These are phyloP conservation scores for Glyphotaelius pellucidus DNA, from an alignment of 2,888 invertebrate species.

Conservation along the genomic window DNA sequence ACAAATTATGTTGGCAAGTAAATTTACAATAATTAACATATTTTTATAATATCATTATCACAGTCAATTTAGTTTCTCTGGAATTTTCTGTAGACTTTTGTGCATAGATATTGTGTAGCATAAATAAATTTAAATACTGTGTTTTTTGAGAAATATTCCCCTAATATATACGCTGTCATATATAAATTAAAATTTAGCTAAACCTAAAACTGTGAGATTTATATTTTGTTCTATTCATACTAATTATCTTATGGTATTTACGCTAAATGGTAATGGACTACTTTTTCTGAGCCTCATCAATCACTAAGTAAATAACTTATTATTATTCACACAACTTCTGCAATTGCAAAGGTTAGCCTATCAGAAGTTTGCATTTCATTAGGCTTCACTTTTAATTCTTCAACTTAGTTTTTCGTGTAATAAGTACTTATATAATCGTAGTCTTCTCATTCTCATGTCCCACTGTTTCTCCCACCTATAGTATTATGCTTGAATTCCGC, in stretches of 20 bases:
- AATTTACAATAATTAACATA: too few relatives aligned
- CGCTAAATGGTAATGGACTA: not conserved
- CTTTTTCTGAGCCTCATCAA: not conserved
- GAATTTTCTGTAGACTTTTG: not conserved
- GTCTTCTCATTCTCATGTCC: not conserved
- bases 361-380: not conserved
- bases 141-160: too few relatives aligned
- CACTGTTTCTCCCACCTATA: not conserved
- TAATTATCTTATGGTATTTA: not conserved
- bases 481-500: not conserved
- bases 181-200: not conserved
- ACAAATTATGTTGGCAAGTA: not conserved
- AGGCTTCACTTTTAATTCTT: not conserved
- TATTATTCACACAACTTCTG: not conserved
- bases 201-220: not conserved
- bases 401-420: not conserved
- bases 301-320: not conserved
- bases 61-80: not conserved
- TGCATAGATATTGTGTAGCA: not conserved
- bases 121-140: not conserved
- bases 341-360: not conserved
- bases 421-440: not conserved
- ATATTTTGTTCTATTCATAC: not conserved
- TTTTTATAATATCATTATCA: not conserved
- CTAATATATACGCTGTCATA: not conserved